These are phyloP conservation scores for Gnatocerus cornutus DNA, from an alignment of 2,888 invertebrate genomes.

Conservation along the genomic window DNA sequence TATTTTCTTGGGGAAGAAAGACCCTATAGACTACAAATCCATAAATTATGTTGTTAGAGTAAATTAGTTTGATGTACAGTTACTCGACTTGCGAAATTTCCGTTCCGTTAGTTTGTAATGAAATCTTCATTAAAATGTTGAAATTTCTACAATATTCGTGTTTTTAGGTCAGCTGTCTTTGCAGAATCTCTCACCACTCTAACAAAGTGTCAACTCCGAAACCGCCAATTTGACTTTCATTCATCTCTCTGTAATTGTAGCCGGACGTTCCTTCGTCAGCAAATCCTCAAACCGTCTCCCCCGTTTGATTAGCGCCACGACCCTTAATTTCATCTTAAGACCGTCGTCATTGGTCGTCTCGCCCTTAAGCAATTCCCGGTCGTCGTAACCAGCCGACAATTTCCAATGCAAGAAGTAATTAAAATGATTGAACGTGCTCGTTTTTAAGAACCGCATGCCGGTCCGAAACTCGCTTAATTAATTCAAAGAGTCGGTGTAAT, in stretches of 20 bases:
- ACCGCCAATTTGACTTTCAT: background rate
- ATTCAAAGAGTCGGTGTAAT: constrained; percentile 27
- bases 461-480: constrained; percentile 26
- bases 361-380: constrained; percentile 14
- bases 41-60: no score
- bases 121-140: no score
- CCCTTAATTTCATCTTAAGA: constrained; percentile 20
- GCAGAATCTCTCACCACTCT: background rate
- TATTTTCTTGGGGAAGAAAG: no score
- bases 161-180: no score
- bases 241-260: constrained; percentile 8
- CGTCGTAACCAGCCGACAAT: constrained; percentile 13
- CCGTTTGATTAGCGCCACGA: constrained; percentile 10
- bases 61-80: no score
- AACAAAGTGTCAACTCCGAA: background rate
- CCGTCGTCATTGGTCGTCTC: constrained; percentile 11
- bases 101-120: no score
- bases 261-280: constrained; percentile 11
- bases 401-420: constrained; percentile 20
- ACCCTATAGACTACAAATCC: no score
- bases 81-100: no score
- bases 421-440: background rate
- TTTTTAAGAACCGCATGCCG: background rate
- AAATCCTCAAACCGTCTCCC: background rate
- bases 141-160: no score